These are phyloP conservation scores for Tolypeutes matacus DNA, from an alignment of 2,797 vertebrate genomes.

Conservation along the genomic window DNA sequence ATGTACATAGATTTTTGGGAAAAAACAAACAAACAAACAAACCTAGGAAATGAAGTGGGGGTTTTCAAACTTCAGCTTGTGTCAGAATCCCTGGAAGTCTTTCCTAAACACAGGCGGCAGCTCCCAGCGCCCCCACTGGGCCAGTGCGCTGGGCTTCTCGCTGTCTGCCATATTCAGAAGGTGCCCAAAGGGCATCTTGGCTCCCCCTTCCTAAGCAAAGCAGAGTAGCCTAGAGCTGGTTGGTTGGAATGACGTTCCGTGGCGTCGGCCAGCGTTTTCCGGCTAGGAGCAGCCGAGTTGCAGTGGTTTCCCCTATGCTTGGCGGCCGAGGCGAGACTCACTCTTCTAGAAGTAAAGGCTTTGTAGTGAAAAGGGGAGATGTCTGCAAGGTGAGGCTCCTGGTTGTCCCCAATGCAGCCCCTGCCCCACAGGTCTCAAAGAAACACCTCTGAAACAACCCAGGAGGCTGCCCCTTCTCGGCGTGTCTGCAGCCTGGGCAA, in stretches of 20 bases:
- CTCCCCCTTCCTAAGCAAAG: constrained; percentile 7
- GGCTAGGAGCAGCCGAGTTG: too few species aligned
- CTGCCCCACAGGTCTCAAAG: neutral
- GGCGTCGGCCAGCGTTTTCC: too few species aligned
- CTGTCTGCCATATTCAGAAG: neutral
- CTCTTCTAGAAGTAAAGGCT: too few species aligned
- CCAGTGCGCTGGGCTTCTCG: neutral
- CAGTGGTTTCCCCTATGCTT: too few species aligned
- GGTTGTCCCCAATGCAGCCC: neutral
- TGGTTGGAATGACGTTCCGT: too few species aligned
- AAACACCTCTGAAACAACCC: neutral
- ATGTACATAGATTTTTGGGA: neutral
- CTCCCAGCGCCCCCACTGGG: neutral
- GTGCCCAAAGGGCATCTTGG: neutral
- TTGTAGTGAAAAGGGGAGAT: constrained; percentile 15
- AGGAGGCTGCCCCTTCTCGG: neutral
- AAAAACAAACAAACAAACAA: neutral
- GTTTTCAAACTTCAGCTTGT: neutral
- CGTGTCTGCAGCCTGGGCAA: neutral
- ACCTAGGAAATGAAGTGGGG: neutral
- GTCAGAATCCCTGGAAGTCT: neutral
- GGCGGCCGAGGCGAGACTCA: too few species aligned
- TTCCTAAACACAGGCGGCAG: neutral
- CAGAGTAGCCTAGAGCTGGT: neutral
- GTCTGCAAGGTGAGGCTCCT: neutral